Evolutionary conservation across 2,888 invertebrate genomes (phyloP).

Genomic region (Pantelozetes paolii): DNA sequence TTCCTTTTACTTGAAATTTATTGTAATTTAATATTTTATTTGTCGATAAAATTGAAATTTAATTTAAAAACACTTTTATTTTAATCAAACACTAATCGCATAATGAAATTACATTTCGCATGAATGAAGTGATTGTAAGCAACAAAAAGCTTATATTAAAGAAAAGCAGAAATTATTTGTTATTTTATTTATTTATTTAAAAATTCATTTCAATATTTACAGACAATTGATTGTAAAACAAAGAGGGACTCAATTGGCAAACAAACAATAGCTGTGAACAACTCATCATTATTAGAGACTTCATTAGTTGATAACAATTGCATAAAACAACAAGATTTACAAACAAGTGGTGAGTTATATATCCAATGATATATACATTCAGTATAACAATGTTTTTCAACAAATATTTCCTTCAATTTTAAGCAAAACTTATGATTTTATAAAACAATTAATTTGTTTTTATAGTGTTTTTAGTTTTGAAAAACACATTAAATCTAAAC

Average conservation of each 20-base stretch:
- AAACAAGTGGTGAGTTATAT: constrained; percentile 30
- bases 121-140: neutral
- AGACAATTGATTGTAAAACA: constrained; percentile 21
- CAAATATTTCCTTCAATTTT: constrained; percentile 9
- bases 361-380: neutral
- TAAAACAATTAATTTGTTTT: neutral
- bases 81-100: too few relatives aligned
- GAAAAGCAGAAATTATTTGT: neutral
- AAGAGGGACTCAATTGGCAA: neutral
- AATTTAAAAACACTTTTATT: neutral
- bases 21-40: neutral
- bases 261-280: constrained; percentile 23
- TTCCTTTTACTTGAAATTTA: constrained; percentile 10
- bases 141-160: neutral
- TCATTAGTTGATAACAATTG: constrained; percentile 17
- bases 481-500: neutral
- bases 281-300: constrained; percentile 27
- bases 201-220: constrained; percentile 4
- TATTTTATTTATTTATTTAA: neutral
- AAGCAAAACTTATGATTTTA: neutral
- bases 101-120: too few relatives aligned
- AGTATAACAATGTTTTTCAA: neutral
- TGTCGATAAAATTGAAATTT: neutral
- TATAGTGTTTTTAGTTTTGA: neutral
- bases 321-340: constrained; percentile 23